These are phyloP conservation scores for Zingel zingel DNA, from an alignment of 2,113 vertebrate genomes.

Conservation along the genomic window DNA sequence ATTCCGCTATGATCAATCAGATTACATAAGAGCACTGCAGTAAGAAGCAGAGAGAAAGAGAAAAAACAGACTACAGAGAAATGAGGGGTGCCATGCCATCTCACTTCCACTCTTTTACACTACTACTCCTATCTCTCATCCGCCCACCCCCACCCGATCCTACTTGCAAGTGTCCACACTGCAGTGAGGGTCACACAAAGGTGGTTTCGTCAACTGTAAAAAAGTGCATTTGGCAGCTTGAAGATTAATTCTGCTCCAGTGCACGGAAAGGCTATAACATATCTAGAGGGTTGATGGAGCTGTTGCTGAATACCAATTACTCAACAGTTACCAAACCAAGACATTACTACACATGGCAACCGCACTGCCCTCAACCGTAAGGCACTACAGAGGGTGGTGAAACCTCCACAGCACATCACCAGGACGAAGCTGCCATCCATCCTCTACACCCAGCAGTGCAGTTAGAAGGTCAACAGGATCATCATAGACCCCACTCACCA, in stretches of 20 bases:
- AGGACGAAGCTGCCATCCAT: not conserved
- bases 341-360: not conserved
- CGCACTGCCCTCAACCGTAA: not conserved
- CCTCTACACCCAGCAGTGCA: not conserved
- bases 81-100: slow-evolving; percentile 29
- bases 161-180: slow-evolving; percentile 14
- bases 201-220: slow-evolving; percentile 7
- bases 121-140: not conserved
- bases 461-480: not conserved
- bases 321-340: not conserved
- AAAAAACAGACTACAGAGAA: slow-evolving; percentile 29
- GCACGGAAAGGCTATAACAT: not conserved
- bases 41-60: slow-evolving; percentile 55
- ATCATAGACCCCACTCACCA: not conserved
- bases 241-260: slow-evolving; percentile 8
- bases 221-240: not conserved
- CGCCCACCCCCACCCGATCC: not conserved
- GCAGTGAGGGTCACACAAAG: slow-evolving; percentile 15
- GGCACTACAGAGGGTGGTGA: not conserved
- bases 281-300: slow-evolving; percentile 14
- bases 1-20: slow-evolving; percentile 78
- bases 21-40: slow-evolving; percentile 82
- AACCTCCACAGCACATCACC: not conserved
- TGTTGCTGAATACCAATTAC: slow-evolving; percentile 18
- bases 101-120: slow-evolving; percentile 14